phyloP scores from a whole-genome alignment of 1,140 invertebrate species.

The Melitaea cinxia region DNA sequence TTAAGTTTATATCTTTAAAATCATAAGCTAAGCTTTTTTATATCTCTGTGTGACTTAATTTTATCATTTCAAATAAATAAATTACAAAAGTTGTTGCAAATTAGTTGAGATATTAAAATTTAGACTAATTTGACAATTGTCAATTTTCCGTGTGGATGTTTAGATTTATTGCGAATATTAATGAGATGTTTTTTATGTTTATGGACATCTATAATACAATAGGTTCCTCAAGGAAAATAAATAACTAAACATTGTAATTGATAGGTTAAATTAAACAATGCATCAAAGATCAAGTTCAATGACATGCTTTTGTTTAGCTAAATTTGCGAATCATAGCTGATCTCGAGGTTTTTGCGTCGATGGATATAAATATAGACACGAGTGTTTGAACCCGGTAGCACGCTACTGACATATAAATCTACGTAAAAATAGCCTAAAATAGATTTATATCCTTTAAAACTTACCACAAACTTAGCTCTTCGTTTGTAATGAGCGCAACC shows the following conservation, averaged over 20 bases:
- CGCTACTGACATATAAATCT: not conserved
- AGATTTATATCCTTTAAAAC: slow-evolving; percentile 48
- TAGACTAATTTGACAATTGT: too few species aligned
- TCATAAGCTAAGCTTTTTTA: too few species aligned
- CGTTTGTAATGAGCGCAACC: slow-evolving; percentile 91
- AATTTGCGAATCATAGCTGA: slow-evolving; percentile 55
- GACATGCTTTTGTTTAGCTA: slow-evolving; percentile 65
- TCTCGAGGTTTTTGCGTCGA: slow-evolving; percentile 49
- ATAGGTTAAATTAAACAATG: not conserved
- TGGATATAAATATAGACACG: slow-evolving; percentile 64
- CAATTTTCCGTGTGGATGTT: too few species aligned
- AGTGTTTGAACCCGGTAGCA: slow-evolving; percentile 45
- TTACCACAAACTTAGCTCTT: slow-evolving; percentile 91
- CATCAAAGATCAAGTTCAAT: slow-evolving; percentile 44
- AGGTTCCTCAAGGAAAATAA: not conserved
- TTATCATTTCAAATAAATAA: too few species aligned
- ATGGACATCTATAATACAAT: not conserved
- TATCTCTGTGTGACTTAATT: too few species aligned
- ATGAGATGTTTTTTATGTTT: too few species aligned
- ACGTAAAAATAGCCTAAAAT: not conserved
- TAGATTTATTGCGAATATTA: too few species aligned
- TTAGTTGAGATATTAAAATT: too few species aligned
- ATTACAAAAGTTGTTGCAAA: too few species aligned
- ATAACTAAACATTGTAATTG: not conserved
- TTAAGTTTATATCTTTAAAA: too few species aligned